phyloP scores from a whole-genome alignment of 2,888 invertebrate genomes.

The Strigamia crassipes region DNA sequence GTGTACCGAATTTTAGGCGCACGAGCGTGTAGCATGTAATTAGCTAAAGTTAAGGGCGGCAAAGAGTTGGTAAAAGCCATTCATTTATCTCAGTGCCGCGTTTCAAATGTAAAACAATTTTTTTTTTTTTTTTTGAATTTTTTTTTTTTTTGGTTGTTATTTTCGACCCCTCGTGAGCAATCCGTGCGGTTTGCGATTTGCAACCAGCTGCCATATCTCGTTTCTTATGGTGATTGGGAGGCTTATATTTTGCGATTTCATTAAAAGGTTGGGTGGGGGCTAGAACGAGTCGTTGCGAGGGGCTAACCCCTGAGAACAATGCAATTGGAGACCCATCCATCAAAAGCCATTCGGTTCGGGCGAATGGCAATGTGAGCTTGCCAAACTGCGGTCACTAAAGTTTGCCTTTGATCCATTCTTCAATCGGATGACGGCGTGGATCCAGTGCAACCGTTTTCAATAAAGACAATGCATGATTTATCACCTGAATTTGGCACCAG shows the following conservation, averaged over 20 bases:
- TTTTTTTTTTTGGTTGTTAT: background rate
- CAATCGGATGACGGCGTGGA: background rate
- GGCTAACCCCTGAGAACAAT: slow-evolving; percentile 8
- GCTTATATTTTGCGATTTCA: slow-evolving; percentile 31
- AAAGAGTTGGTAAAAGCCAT: slow-evolving; percentile 28
- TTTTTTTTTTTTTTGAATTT: background rate
- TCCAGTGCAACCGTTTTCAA: background rate
- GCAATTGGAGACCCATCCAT: slow-evolving; percentile 25
- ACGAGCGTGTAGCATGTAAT: slow-evolving; percentile 15
- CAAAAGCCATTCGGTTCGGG: slow-evolving; percentile 25
- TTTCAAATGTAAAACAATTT: slow-evolving; percentile 26
- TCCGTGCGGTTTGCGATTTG: background rate
- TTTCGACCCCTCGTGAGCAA: background rate
- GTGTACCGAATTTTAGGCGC: slow-evolving; percentile 34
- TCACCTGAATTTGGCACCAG: background rate
- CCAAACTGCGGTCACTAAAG: slow-evolving; percentile 28
- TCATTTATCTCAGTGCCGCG: slow-evolving; percentile 19
- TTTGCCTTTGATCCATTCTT: slow-evolving; percentile 36
- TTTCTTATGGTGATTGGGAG: slow-evolving; percentile 42
- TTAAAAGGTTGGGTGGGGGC: background rate
- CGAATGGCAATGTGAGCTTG: slow-evolving; percentile 17
- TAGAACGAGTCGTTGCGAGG: background rate
- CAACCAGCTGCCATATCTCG: slow-evolving; percentile 34
- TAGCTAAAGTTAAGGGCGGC: slow-evolving; percentile 31
- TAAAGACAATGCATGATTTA: slow-evolving; percentile 26